Evolutionary conservation across 1,140 invertebrate species (phyloP).

Genomic region (Pseudobourletiella spinata): DNA sequence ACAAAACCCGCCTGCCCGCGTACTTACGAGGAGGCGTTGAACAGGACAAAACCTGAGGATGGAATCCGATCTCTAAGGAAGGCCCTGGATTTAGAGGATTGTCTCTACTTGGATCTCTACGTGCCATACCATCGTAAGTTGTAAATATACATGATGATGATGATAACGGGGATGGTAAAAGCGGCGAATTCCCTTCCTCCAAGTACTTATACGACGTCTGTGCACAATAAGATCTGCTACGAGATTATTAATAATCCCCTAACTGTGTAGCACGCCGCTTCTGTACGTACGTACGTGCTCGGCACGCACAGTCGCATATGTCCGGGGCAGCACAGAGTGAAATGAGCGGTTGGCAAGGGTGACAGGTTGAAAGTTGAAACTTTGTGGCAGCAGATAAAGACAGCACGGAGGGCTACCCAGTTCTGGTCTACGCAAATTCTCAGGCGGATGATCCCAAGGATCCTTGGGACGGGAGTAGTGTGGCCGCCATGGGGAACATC

Average conservation of each 20-base stretch:
- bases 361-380: neutral
- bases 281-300: too few relatives aligned
- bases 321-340: too few relatives aligned
- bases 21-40: constrained; percentile 12
- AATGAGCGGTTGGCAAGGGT: too few relatives aligned
- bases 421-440: constrained; percentile 31
- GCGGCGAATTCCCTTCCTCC: too few relatives aligned
- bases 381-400: constrained; percentile 23
- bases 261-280: neutral
- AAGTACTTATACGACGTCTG: neutral
- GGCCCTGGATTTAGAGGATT: constrained; percentile 28
- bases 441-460: constrained; percentile 26
- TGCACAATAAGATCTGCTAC: neutral
- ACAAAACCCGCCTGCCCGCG: constrained; percentile 28
- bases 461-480: constrained; percentile 28
- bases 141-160: neutral
- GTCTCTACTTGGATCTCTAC: constrained; percentile 30
- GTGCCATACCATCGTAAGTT: constrained; percentile 18
- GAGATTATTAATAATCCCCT: neutral
- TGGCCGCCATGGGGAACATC: constrained; percentile 34
- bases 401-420: constrained; percentile 20
- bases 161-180: neutral
- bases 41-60: constrained; percentile 22
- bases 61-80: constrained; percentile 14
- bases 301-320: too few relatives aligned